These are phyloP conservation scores for Aporophyla nigra DNA, from an alignment of 2,888 invertebrate species.

Conservation along the genomic window DNA sequence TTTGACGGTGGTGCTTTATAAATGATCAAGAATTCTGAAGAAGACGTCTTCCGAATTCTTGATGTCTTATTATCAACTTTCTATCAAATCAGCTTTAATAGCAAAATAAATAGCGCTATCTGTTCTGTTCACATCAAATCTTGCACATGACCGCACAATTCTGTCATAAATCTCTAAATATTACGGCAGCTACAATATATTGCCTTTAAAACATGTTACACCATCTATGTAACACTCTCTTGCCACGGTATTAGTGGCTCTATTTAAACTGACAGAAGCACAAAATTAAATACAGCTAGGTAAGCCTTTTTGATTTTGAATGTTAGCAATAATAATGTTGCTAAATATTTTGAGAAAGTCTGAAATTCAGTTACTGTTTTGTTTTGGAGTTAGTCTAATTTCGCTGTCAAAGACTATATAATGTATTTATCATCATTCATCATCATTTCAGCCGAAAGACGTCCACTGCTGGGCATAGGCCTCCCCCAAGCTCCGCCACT, in stretches of 20 bases:
- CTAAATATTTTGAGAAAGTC: slow-evolving; percentile 25
- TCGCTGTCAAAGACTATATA: background rate
- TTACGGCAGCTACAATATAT: slow-evolving; percentile 26
- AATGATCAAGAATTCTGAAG: too few species aligned
- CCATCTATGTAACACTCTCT: slow-evolving; percentile 6
- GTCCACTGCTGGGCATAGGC: too few species aligned
- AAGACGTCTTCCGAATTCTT: background rate
- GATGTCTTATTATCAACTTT: background rate
- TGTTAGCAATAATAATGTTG: background rate
- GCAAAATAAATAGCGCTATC: background rate
- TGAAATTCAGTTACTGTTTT: background rate
- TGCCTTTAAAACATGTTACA: slow-evolving; percentile 25
- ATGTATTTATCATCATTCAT: too few species aligned
- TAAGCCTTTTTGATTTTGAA: background rate
- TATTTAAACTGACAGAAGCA: background rate
- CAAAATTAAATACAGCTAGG: background rate
- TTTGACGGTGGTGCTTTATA: too few species aligned
- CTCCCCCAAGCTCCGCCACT: too few species aligned
- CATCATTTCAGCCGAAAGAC: too few species aligned
- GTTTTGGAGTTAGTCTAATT: background rate
- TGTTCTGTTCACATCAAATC: background rate
- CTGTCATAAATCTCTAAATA: slow-evolving; percentile 35
- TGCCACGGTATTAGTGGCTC: slow-evolving; percentile 11
- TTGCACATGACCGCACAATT: slow-evolving; percentile 23
- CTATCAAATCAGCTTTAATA: background rate